These are phyloP conservation scores for Drosophila demipolita DNA, from an alignment of 2,888 invertebrate genomes.

Conservation along the genomic window DNA sequence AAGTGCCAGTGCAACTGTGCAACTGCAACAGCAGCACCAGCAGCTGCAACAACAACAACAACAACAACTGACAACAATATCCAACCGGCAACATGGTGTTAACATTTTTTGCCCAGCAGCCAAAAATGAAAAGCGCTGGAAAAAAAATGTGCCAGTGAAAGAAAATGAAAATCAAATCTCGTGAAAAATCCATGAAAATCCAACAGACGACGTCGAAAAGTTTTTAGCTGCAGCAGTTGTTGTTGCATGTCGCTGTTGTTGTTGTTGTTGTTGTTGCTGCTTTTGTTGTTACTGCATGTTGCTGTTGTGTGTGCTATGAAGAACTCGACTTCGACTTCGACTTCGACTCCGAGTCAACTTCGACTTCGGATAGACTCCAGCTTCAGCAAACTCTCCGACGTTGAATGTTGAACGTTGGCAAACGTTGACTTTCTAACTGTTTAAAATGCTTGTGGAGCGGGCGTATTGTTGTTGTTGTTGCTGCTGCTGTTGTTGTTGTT, in stretches of 20 bases:
- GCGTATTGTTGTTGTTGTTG: slow-evolving; percentile 44
- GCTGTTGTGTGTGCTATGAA: slow-evolving; percentile 58
- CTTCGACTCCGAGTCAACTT: slow-evolving; percentile 26
- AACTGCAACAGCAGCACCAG: slow-evolving; percentile 26
- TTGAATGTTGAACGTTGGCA: slow-evolving; percentile 21
- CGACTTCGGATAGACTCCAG: slow-evolving; percentile 13
- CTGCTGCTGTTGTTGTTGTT: slow-evolving; percentile 36
- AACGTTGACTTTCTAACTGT: slow-evolving; percentile 76
- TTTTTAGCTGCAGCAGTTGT: slow-evolving; percentile 43
- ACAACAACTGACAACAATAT: slow-evolving; percentile 31
- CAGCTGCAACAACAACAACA: slow-evolving; percentile 37
- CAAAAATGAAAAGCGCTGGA: slow-evolving; percentile 46
- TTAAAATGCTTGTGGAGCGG: slow-evolving; percentile 68
- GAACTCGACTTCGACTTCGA: slow-evolving; percentile 62
- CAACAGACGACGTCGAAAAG: slow-evolving; percentile 67
- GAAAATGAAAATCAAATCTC: slow-evolving; percentile 53
- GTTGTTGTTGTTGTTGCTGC: slow-evolving; percentile 14
- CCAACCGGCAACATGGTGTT: slow-evolving; percentile 71
- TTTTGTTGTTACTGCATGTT: slow-evolving; percentile 18
- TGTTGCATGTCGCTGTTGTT: slow-evolving; percentile 13
- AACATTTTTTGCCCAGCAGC: slow-evolving; percentile 71
- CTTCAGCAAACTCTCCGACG: background rate
- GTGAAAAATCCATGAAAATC: slow-evolving; percentile 77
- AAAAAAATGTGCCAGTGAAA: slow-evolving; percentile 26
- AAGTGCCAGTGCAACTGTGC: slow-evolving; percentile 70